Conservation (phyloP, 2,888 invertebrate genomes). For the Nasonovia ribisnigri region DNA sequence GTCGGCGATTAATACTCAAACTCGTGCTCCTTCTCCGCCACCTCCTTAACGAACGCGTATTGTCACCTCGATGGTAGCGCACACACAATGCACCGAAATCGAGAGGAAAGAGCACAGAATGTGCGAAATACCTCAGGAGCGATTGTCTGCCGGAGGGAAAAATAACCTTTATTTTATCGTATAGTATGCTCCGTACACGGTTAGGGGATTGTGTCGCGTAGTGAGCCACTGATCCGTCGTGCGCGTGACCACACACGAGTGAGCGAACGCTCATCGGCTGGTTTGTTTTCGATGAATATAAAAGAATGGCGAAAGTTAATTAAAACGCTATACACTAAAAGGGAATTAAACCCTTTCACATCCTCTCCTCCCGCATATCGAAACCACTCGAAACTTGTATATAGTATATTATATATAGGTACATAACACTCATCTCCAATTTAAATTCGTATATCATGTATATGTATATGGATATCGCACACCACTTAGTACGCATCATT, state of each 20-base stretch:
- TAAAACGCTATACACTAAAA: conserved; percentile 50
- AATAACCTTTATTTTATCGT: background rate
- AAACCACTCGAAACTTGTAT: conserved; percentile 45
- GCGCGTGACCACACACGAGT: background rate
- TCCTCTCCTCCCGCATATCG: background rate
- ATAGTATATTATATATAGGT: background rate
- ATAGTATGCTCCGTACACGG: background rate
- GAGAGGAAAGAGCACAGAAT: background rate
- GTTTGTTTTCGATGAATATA: conserved; percentile 19
- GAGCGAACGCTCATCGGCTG: background rate
- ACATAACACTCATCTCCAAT: conserved; percentile 32
- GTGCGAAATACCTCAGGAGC: background rate
- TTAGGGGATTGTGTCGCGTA: background rate
- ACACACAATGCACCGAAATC: background rate
- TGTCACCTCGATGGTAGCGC: background rate
- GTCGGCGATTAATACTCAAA: conserved; percentile 25
- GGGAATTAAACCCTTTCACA: conserved; percentile 49
- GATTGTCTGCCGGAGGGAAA: background rate
- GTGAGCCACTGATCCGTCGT: background rate
- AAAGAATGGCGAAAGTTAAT: conserved; percentile 44
- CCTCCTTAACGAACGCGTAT: conserved; percentile 42
- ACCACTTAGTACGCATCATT: background rate
- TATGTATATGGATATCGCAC: background rate
- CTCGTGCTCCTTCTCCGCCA: background rate
- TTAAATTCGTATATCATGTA: conserved; percentile 32